These are phyloP conservation scores for Halcyon senegalensis DNA, from an alignment of 2,113 vertebrate genomes.

Conservation along the genomic window DNA sequence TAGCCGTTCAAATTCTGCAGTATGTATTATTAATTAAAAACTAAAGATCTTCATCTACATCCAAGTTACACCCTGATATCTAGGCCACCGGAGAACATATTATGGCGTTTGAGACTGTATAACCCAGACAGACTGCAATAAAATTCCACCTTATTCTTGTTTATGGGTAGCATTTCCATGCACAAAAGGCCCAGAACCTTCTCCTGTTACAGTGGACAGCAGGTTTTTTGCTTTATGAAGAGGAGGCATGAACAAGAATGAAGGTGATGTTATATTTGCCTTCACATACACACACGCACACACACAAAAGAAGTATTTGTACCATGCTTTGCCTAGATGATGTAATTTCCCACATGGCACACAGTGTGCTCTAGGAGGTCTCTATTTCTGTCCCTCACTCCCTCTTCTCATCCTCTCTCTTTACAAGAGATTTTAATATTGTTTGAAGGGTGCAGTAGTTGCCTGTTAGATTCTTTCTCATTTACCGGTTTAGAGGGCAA, in stretches of 20 bases:
- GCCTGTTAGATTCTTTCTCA: neutral
- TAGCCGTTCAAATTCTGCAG: constrained; percentile 60
- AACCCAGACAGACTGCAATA: neutral
- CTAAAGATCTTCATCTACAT: constrained; percentile 64
- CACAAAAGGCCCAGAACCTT: neutral
- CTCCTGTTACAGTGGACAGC: neutral
- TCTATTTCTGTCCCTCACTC: neutral
- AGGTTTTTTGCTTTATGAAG: neutral
- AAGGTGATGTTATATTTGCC: neutral
- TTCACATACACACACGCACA: neutral
- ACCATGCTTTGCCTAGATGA: neutral
- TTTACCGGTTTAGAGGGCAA: neutral
- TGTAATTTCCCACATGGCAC: neutral
- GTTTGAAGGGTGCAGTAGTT: neutral
- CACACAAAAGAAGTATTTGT: neutral
- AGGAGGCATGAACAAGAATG: neutral
- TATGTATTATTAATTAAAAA: constrained; percentile 80
- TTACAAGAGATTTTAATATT: neutral
- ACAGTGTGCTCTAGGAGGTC: neutral
- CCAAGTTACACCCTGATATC: constrained; percentile 51
- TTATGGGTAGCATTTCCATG: neutral
- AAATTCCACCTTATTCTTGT: neutral
- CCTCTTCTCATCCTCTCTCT: neutral
- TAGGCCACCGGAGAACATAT: constrained; percentile 36
- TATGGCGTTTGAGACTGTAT: constrained; percentile 4